These are phyloP conservation scores for Drosophila serrata DNA, from an alignment of 1,140 invertebrate species.

Conservation along the genomic window DNA sequence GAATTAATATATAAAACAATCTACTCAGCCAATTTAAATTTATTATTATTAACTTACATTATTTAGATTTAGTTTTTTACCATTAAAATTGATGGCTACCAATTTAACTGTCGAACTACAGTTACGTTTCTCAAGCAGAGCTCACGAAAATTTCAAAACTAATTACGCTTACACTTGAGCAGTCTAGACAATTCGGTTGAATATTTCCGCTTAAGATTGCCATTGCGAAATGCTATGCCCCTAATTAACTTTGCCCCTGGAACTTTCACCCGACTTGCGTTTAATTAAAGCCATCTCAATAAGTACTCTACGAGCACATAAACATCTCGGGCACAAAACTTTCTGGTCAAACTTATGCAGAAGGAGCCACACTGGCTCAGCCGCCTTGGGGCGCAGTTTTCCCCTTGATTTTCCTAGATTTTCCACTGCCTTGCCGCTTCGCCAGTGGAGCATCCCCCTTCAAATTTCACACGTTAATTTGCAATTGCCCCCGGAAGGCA, in stretches of 20 bases:
- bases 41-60: constrained; percentile 7
- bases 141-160: constrained; percentile 16
- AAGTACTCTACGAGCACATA: constrained; percentile 50
- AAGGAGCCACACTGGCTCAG: constrained; percentile 16
- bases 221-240: constrained; percentile 36
- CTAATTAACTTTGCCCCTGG: constrained; percentile 51
- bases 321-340: constrained; percentile 46
- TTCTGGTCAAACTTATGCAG: constrained; percentile 69
- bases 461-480: constrained; percentile 75
- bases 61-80: neutral
- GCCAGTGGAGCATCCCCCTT: constrained; percentile 16
- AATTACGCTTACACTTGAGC: constrained; percentile 47
- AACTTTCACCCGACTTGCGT: constrained; percentile 58
- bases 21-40: neutral
- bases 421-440: constrained; percentile 5
- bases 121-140: neutral
- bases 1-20: neutral
- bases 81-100: neutral
- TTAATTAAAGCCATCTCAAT: constrained; percentile 65
- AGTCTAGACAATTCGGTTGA: constrained; percentile 52
- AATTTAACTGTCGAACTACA: constrained; percentile 3
- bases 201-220: constrained; percentile 49
- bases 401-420: constrained; percentile 9
- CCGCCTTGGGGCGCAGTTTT: constrained; percentile 9
- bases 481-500: constrained; percentile 64